Conservation (phyloP, 2,888 invertebrate genomes). For the Schizaphis graminum region DNA sequence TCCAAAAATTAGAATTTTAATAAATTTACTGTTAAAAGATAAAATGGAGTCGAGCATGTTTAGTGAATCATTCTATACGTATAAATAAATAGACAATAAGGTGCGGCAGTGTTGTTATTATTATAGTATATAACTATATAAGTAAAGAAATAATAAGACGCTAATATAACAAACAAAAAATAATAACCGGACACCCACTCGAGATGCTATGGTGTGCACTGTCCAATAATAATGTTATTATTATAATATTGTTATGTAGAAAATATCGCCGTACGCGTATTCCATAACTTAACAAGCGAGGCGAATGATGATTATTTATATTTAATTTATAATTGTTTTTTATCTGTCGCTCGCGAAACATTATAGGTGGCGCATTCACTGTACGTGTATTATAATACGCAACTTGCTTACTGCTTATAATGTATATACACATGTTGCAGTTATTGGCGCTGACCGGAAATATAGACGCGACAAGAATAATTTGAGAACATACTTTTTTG, state of each 20-base stretch:
- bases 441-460: neutral
- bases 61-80: neutral
- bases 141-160: neutral
- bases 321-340: constrained; percentile 9
- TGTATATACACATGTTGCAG: neutral
- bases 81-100: neutral
- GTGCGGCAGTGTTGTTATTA: neutral
- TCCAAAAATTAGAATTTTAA: neutral
- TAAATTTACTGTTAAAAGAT: neutral
- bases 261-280: neutral
- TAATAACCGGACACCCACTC: constrained; percentile 1
- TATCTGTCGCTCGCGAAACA: neutral
- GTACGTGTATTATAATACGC: neutral
- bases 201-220: neutral
- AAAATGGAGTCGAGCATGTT: neutral
- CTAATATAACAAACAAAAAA: neutral
- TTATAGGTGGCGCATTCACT: neutral
- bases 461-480: no score
- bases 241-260: neutral
- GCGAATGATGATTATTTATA: neutral
- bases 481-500: no score
- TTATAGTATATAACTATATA: neutral
- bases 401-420: neutral
- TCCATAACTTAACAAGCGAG: neutral
- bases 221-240: neutral